phyloP scores from a whole-genome alignment of 2,888 invertebrate species.

The Thereva unica region DNA sequence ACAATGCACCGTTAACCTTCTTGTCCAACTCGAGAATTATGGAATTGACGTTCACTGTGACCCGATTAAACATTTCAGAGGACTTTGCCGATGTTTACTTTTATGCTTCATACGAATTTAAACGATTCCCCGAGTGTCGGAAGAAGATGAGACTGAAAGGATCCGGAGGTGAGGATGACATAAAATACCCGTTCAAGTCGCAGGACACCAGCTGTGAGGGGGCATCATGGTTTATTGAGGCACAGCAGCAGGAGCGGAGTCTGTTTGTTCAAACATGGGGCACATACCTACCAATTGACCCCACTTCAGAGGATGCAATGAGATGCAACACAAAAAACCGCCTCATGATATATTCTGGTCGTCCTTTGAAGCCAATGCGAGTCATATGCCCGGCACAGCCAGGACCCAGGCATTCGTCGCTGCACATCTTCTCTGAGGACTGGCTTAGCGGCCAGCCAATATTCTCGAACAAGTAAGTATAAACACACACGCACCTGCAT shows the following conservation, averaged over 20 bases:
- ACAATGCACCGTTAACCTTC: conserved; percentile 66
- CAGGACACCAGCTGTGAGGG: conserved; percentile 59
- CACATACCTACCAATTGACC: conserved; percentile 69
- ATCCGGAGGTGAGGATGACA: conserved; percentile 69
- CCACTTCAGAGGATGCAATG: conserved; percentile 65
- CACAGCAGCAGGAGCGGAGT: conserved; percentile 77
- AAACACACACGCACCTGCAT: conserved; percentile 6
- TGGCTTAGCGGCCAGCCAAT: conserved; percentile 63
- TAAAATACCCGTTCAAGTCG: conserved; percentile 66
- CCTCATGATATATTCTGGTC: conserved; percentile 78
- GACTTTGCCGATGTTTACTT: conserved; percentile 83
- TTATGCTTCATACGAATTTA: conserved; percentile 71
- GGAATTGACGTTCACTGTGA: conserved; percentile 77
- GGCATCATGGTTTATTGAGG: conserved; percentile 76
- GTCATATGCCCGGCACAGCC: conserved; percentile 76
- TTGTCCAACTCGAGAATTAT: conserved; percentile 70
- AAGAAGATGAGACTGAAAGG: conserved; percentile 67
- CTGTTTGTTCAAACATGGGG: conserved; percentile 85
- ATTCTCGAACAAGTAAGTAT: conserved; percentile 57
- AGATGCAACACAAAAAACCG: conserved; percentile 79
- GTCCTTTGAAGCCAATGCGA: conserved; percentile 61
- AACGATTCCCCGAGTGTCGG: conserved; percentile 68
- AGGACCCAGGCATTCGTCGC: conserved; percentile 67
- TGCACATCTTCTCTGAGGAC: conserved; percentile 80
- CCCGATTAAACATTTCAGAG: conserved; percentile 74